Evolutionary conservation across 2,888 invertebrate genomes (phyloP).

Genomic region (Marronus borbonicus): DNA sequence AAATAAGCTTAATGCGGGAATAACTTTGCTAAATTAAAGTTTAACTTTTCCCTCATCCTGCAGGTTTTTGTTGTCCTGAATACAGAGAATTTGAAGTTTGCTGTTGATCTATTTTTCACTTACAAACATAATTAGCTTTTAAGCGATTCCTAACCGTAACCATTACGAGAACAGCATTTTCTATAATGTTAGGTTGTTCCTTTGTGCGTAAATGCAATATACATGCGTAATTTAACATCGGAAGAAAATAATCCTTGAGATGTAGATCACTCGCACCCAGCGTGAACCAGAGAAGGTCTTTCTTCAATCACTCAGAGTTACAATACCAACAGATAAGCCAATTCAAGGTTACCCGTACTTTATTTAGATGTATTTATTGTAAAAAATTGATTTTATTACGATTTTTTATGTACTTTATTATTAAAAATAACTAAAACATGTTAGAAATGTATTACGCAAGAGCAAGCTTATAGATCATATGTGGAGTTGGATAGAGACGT

Average conservation of each 20-base stretch:
- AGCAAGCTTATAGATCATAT: not conserved
- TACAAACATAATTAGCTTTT: too few relatives aligned
- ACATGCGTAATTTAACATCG: not conserved
- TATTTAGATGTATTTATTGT: not conserved
- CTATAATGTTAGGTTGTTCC: not conserved
- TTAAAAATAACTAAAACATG: not conserved
- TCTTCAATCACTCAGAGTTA: conserved; percentile 5
- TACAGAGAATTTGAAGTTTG: too few relatives aligned
- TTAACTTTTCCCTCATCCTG: too few relatives aligned
- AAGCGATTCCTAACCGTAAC: too few relatives aligned
- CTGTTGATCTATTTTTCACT: too few relatives aligned
- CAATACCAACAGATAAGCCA: not conserved
- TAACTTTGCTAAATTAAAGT: too few relatives aligned
- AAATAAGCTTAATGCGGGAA: too few relatives aligned
- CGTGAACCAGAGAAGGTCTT: conserved; percentile 29
- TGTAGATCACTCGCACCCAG: not conserved
- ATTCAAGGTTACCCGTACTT: conserved; percentile 16
- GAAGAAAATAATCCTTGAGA: conserved; percentile 29
- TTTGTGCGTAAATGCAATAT: too few relatives aligned
- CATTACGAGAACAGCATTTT: not conserved
- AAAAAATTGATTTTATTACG: not conserved
- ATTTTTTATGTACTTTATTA: not conserved
- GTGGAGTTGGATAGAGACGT: not conserved
- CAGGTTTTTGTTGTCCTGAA: too few relatives aligned
- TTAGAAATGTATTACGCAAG: not conserved